Conservation (phyloP, 2,113 vertebrate species). For the Chinchilla lanigera region DNA sequence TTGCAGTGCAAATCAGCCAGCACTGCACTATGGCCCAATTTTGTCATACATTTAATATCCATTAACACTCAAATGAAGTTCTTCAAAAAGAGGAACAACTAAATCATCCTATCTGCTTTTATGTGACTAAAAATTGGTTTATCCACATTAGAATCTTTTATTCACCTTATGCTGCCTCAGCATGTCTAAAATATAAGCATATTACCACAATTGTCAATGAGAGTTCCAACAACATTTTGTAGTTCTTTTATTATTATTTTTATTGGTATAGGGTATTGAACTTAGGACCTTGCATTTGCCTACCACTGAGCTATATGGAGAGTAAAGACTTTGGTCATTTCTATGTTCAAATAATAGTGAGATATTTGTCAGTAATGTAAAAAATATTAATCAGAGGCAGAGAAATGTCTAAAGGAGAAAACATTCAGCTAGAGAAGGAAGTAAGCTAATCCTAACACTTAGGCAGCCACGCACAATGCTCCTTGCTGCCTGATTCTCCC, state of each 20-base stretch:
- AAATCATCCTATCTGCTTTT: background rate
- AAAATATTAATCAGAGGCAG: background rate
- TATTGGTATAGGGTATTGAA: too few relatives aligned
- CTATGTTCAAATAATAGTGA: background rate
- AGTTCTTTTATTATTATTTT: too few relatives aligned
- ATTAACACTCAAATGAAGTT: background rate
- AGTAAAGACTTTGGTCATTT: background rate
- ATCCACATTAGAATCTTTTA: background rate
- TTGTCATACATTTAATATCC: background rate
- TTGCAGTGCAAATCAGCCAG: background rate
- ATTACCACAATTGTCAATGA: background rate
- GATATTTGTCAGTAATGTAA: background rate
- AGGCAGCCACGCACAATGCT: background rate
- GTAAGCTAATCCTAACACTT: too few relatives aligned
- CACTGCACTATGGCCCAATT: background rate
- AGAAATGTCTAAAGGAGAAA: background rate
- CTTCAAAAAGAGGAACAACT: background rate
- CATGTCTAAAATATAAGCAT: background rate
- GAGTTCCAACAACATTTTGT: background rate
- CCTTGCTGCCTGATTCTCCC: background rate
- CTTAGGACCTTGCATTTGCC: too few relatives aligned
- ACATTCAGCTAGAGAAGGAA: background rate
- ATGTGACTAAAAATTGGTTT: background rate
- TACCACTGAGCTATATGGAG: background rate
- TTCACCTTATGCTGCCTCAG: background rate